These are phyloP conservation scores for Sphenodon punctatus DNA, from an alignment of 2,797 vertebrate species.

Conservation along the genomic window DNA sequence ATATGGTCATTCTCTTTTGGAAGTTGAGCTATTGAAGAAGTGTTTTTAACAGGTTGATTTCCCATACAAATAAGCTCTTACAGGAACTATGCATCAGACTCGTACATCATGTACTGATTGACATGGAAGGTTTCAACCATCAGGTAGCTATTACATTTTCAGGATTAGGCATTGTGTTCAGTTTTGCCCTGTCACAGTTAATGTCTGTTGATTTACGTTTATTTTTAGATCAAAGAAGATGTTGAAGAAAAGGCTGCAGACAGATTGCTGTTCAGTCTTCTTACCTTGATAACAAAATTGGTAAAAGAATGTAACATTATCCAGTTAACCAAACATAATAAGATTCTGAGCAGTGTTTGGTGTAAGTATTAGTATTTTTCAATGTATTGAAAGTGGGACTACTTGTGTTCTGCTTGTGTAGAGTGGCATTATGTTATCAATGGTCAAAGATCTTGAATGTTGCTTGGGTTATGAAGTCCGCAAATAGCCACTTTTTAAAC, in stretches of 20 bases:
- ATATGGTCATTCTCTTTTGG: too few species aligned
- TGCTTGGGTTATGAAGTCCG: too few species aligned
- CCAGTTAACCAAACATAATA: slow-evolving; percentile 77
- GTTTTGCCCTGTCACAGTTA: neutral
- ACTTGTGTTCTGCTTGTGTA: neutral
- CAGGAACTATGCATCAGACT: neutral
- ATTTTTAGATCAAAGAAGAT: slow-evolving; percentile 87
- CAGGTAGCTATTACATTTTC: neutral
- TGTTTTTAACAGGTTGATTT: neutral
- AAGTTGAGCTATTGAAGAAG: too few species aligned
- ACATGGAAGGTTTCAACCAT: neutral
- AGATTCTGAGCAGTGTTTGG: slow-evolving; percentile 83
- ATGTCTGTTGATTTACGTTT: neutral
- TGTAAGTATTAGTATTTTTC: slow-evolving; percentile 71
- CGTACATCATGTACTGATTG: fast-evolving
- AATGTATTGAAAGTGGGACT: neutral
- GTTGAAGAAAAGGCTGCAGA: slow-evolving; percentile 91
- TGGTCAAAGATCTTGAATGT: neutral
- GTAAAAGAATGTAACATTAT: slow-evolving; percentile 86
- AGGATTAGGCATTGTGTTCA: neutral
- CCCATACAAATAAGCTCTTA: neutral
- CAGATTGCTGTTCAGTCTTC: slow-evolving; percentile 87
- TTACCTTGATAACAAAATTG: slow-evolving; percentile 89
- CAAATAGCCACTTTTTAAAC: too few species aligned
- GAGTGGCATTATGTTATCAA: neutral